Conservation (phyloP, 2,888 invertebrate genomes). For the Leucophora obtusa region DNA sequence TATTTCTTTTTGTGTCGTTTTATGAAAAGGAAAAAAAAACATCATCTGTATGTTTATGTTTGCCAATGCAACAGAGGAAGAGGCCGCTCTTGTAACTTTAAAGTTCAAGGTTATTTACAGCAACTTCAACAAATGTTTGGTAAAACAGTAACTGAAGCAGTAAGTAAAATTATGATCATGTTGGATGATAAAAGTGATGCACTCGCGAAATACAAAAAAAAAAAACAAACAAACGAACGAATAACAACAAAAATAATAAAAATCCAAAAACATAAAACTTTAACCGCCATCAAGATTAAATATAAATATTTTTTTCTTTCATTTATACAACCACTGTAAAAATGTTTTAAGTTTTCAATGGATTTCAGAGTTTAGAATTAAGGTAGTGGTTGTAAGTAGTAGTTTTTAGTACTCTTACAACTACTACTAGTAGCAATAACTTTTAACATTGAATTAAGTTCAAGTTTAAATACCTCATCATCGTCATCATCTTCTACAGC, state of each 20-base stretch:
- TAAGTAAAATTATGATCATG: conserved; percentile 58
- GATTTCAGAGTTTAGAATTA: conserved; percentile 14
- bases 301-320: conserved; percentile 29
- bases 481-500: conserved; percentile 31
- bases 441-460: conserved; percentile 46
- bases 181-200: conserved; percentile 39
- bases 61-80: conserved; percentile 29
- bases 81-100: conserved; percentile 52
- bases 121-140: conserved; percentile 71
- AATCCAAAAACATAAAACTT: conserved; percentile 28
- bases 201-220: conserved; percentile 14
- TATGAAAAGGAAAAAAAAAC: conserved; percentile 33
- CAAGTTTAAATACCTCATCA: conserved; percentile 48
- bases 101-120: conserved; percentile 74
- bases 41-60: conserved; percentile 27
- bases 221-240: background rate
- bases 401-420: background rate
- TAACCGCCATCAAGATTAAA: conserved; percentile 55
- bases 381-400: conserved; percentile 18
- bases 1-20: conserved; percentile 43
- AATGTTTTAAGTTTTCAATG: conserved; percentile 20
- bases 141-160: conserved; percentile 67
- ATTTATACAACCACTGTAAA: conserved; percentile 68
- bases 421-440: conserved; percentile 9
- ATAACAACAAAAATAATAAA: conserved; percentile 3